phyloP scores from a whole-genome alignment of 1,140 invertebrate genomes.

The Coenobita brevimanus region DNA sequence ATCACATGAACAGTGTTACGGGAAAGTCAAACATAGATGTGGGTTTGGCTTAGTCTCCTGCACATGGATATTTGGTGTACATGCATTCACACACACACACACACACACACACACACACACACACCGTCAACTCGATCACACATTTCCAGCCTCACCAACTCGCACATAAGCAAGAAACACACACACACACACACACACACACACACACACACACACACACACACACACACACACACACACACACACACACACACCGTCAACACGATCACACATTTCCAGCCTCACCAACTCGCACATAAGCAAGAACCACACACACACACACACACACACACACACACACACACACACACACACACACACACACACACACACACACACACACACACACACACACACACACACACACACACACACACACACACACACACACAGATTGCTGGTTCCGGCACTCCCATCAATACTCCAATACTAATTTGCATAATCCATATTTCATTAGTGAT shows the following conservation, averaged over 20 bases:
- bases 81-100: too few species aligned
- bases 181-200: neutral
- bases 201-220: constrained; percentile 21
- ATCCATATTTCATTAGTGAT: constrained; percentile 60
- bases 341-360: constrained; percentile 14
- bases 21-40: too few species aligned
- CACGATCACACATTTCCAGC: neutral
- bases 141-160: neutral
- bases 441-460: constrained; percentile 38
- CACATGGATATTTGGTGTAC: too few species aligned
- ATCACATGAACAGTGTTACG: too few species aligned
- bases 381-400: neutral
- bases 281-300: neutral
- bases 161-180: neutral
- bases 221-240: constrained; percentile 1
- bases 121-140: too few species aligned
- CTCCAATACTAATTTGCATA: constrained; percentile 57
- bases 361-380: constrained; percentile 8
- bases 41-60: too few species aligned
- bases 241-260: too few species aligned
- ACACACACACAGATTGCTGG: constrained; percentile 32
- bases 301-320: too few species aligned
- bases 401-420: neutral
- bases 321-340: constrained; percentile 8
- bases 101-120: too few species aligned